Evolutionary conservation across 2,113 vertebrate species (phyloP).

Genomic region (Dinomys branickii): DNA sequence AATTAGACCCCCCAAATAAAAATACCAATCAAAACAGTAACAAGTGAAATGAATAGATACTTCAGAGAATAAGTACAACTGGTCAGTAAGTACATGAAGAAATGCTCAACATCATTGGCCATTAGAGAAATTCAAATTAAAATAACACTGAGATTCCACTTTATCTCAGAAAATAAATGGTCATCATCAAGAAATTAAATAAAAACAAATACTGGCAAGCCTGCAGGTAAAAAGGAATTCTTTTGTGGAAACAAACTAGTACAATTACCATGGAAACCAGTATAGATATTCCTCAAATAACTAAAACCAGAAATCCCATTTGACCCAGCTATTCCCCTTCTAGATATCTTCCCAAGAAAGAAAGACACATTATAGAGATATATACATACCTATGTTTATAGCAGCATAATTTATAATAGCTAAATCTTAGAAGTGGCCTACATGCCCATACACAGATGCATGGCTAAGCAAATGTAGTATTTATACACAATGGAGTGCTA

Average conservation of each 20-base stretch:
- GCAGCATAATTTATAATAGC: background rate
- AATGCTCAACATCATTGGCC: background rate
- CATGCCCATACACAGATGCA: background rate
- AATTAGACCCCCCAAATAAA: background rate
- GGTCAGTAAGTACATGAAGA: background rate
- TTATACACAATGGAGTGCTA: background rate
- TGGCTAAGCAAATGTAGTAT: background rate
- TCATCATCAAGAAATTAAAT: background rate
- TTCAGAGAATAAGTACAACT: background rate
- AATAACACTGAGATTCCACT: background rate
- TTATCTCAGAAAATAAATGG: background rate
- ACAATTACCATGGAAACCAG: background rate
- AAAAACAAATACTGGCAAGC: background rate
- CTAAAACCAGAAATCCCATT: background rate
- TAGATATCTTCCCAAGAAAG: background rate
- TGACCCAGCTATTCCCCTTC: background rate
- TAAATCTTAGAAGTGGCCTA: background rate
- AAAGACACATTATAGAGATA: background rate
- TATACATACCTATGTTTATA: background rate
- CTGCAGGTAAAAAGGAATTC: background rate
- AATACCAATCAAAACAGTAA: background rate
- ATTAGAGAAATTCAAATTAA: background rate
- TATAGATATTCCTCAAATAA: background rate
- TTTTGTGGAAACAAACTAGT: background rate
- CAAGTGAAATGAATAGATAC: background rate